phyloP scores from a whole-genome alignment of 1,140 invertebrate species.

The Homarus americanus region DNA sequence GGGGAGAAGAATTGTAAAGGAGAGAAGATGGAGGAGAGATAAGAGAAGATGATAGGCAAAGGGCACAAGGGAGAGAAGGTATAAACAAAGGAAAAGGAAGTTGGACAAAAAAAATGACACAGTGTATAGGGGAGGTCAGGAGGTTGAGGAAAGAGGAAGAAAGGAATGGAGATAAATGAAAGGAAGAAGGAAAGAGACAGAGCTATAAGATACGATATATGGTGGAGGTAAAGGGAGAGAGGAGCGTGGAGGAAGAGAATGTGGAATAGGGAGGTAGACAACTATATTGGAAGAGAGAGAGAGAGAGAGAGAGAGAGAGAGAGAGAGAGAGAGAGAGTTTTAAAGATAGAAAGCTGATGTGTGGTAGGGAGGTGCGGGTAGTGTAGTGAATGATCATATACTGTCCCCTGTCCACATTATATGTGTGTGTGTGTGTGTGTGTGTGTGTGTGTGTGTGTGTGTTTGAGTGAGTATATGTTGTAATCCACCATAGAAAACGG shows the following conservation, averaged over 20 bases:
- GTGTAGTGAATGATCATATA: too few relatives aligned
- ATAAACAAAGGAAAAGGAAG: too few relatives aligned
- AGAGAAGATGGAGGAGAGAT: not conserved
- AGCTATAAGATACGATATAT: not conserved
- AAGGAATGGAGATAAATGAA: not conserved
- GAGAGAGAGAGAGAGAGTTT: not conserved
- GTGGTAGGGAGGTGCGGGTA: too few relatives aligned
- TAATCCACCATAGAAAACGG: too few relatives aligned
- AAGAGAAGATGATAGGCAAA: too few relatives aligned
- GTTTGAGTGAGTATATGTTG: too few relatives aligned
- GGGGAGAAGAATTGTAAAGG: not conserved
- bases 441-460: too few relatives aligned
- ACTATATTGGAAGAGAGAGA: not conserved
- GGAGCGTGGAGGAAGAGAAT: not conserved
- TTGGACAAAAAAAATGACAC: not conserved
- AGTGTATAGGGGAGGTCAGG: not conserved
- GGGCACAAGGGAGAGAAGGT: not conserved
- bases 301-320: slow-evolving; percentile 18
- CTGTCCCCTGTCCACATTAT: too few relatives aligned
- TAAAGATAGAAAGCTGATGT: not conserved
- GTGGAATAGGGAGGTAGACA: not conserved
- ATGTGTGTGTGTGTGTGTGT: too few relatives aligned
- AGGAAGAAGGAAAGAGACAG: not conserved
- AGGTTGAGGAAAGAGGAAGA: slow-evolving; percentile 17
- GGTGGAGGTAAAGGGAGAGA: not conserved